Conservation (phyloP, 92 coral and sea anemone genomes). For the Porites rus region DNA sequence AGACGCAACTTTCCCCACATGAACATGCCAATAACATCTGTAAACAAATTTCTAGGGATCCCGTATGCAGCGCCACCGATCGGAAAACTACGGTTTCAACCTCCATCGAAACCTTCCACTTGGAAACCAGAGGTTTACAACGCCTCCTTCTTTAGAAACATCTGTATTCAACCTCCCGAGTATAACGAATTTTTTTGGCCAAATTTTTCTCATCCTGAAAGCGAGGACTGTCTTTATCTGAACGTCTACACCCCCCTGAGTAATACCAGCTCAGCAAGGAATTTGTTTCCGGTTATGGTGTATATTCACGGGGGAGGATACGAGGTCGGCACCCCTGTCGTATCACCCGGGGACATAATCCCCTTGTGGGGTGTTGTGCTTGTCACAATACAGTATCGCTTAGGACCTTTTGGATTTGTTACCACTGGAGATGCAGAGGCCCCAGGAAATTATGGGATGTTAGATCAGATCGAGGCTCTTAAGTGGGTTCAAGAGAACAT, state of each 20-base stretch:
- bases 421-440: constrained; percentile 80
- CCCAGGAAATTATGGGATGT: constrained; percentile 90
- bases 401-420: constrained; percentile 84
- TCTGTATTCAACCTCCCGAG: constrained; percentile 64
- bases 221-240: constrained; percentile 84
- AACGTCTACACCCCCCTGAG: constrained; percentile 73
- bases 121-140: constrained; percentile 74
- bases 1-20: constrained; percentile 53
- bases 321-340: constrained; percentile 84
- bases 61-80: constrained; percentile 87
- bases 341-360: constrained; percentile 85
- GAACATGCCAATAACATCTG: constrained; percentile 57
- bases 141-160: constrained; percentile 72
- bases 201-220: constrained; percentile 60
- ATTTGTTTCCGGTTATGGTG: constrained; percentile 79
- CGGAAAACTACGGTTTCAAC: constrained; percentile 75
- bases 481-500: constrained; percentile 85
- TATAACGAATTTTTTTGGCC: constrained; percentile 72
- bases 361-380: constrained; percentile 88
- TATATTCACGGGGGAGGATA: constrained; percentile 93
- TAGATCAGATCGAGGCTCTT: constrained; percentile 85
- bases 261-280: not conserved
- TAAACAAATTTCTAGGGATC: constrained; percentile 83
- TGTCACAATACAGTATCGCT: constrained; percentile 88
- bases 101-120: constrained; percentile 56